Base-by-base conservation (phyloP, 2,113 vertebrate genomes). In the Poeciliopsis occidentalis region DNA sequence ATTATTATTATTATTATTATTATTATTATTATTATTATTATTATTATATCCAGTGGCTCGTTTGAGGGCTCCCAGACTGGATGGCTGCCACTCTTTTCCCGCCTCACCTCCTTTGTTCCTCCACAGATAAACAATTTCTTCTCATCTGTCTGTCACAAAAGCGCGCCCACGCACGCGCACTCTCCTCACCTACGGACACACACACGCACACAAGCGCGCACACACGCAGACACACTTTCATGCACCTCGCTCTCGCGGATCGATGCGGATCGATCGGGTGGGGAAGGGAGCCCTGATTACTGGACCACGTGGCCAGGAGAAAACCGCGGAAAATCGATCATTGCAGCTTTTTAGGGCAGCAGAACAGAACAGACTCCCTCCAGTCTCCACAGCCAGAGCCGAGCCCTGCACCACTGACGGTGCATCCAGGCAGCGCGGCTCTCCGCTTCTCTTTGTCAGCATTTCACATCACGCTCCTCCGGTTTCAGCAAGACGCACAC, bases 231-330 rank as follows among this genome's bases (percentile, higher is more conserved):
- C 68, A 71, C 82, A 81, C 81, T 76, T 80, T 75, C 82, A 86
- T 81, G 78, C 82, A 86, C 91, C 87, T 85, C 87, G 87, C 89
- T 88, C 91, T 90, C 62, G 68, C 87, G 77, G 92, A 94, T 95
- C 94, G 87, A 95, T 94, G 86, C 69, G 79, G 91, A 95, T 95
- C 94, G 92, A 95, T 94, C 83, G 90, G 92, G 86, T 92, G 91
- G 94, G 94, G 94, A 95, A 94, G 94, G 94, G 93, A 94, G 93
- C 93, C 94, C 94, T 95, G 94, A 95, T 95, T 95, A 95, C 94
- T 94, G 94, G 91, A 95, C 93, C 94, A 95, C 94, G 94, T 95
- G 94, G 91, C 92, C 93, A 81, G 88, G 92, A 94, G 93, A 95
- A 95, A 95, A 94, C 91, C 92, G 93, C 92, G 92, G 92, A 94